phyloP scores from a whole-genome alignment of 2,797 vertebrate genomes.

The Macroramphosus scolopax region DNA sequence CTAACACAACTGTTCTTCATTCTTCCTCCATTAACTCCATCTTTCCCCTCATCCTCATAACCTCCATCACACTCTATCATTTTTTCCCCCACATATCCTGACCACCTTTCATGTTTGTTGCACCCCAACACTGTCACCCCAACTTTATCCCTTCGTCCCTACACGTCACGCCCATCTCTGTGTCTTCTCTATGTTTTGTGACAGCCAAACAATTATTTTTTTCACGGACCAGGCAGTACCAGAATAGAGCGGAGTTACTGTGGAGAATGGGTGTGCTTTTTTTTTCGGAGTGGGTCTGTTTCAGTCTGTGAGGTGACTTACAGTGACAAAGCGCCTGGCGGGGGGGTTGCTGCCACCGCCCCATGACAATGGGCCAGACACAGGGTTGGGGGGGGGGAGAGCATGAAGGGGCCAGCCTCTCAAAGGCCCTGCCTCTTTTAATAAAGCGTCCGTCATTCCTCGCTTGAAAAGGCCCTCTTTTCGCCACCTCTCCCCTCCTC shows the following conservation, averaged over 20 bases:
- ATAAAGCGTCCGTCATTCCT: conserved; percentile 81
- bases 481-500: conserved; percentile 65
- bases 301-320: conserved; percentile 79
- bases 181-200: conserved; percentile 71
- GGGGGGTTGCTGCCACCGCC: conserved; percentile 62
- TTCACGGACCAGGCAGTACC: conserved; percentile 48
- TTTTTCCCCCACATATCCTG: conserved; percentile 32
- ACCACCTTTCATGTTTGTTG: conserved; percentile 41
- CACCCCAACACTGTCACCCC: conserved; percentile 29
- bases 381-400: conserved; percentile 59
- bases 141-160: conserved; percentile 60
- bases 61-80: conserved; percentile 27
- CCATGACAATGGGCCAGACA: conserved; percentile 82
- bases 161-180: conserved; percentile 59
- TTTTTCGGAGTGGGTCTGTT: conserved; percentile 55
- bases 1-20: neutral
- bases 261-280: conserved; percentile 67
- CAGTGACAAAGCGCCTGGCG: conserved; percentile 78
- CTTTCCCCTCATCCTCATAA: neutral
- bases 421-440: conserved; percentile 79
- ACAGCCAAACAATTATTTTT: conserved; percentile 69
- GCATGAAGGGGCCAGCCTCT: conserved; percentile 67
- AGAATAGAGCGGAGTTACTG: conserved; percentile 60
- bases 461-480: conserved; percentile 76
- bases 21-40: neutral